A percentile compares a stretch with the other conserved stretches of the same genome.
phyloP scores from a whole-genome alignment of 1,140 invertebrate genomes.

The Sesamia nonagrioides region DNA sequence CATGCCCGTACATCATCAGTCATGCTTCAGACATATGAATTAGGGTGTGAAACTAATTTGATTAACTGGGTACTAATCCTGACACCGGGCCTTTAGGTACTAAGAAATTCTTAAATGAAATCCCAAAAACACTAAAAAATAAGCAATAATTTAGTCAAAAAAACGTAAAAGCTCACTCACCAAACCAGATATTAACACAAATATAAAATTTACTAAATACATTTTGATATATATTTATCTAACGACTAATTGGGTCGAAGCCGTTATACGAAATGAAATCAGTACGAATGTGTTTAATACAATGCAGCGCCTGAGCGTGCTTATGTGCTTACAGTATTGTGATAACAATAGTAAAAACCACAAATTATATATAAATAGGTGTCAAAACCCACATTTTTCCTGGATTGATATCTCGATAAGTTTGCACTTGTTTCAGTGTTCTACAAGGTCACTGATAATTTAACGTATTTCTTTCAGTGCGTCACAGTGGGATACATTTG shows the following conservation, averaged over 20 bases:
- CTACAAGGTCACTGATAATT: no score
- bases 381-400: not conserved
- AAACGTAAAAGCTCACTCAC: not conserved
- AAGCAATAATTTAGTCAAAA: not conserved
- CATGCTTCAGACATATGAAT: no score
- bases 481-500: no score
- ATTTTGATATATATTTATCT: not conserved
- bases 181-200: not conserved
- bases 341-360: not conserved
- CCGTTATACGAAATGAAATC: not conserved
- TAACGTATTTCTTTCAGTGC: no score
- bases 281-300: not conserved
- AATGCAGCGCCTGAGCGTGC: not conserved
- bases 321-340: not conserved
- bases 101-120: no score
- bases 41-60: no score
- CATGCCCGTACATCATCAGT: no score
- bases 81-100: no score
- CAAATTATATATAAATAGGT: not conserved
- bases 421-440: no score
- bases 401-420: slow-evolving; percentile 10
- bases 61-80: no score
- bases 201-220: not conserved
- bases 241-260: not conserved
- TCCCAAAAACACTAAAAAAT: not conserved